Evolutionary conservation across 2,797 vertebrate genomes (phyloP).

Genomic region (Pangasius krempfi): DNA sequence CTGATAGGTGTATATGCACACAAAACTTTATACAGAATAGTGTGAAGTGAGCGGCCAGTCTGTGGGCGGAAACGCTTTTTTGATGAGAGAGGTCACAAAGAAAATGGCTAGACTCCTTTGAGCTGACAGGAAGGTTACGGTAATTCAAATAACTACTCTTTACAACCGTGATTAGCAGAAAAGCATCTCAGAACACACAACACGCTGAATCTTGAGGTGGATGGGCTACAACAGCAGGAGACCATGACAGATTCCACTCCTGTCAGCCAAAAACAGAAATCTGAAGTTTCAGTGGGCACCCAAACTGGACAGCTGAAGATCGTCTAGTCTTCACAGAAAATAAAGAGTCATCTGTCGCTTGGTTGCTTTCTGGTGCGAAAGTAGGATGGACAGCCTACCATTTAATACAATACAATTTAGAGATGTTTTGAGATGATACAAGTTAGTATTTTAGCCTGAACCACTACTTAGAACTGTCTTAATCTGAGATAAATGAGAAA

Average conservation of each 20-base stretch:
- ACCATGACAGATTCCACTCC: not conserved
- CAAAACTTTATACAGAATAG: too few species aligned
- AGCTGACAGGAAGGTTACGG: not conserved
- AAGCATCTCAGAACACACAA: not conserved
- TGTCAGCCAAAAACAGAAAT: not conserved
- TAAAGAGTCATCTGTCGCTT: not conserved
- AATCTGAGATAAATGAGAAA: not conserved
- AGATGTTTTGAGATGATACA: not conserved
- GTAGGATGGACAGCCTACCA: not conserved
- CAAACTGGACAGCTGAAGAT: not conserved
- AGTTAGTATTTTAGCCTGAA: not conserved
- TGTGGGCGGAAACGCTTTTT: not conserved
- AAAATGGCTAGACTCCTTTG: not conserved
- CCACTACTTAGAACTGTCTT: not conserved
- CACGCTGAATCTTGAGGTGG: not conserved
- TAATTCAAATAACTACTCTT: not conserved
- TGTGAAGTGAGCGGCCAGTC: too few species aligned
- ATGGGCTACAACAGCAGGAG: not conserved
- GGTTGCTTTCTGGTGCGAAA: not conserved
- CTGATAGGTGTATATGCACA: too few species aligned
- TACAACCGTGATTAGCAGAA: not conserved
- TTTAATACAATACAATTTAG: not conserved
- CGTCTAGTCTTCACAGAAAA: not conserved
- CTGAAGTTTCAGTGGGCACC: not conserved
- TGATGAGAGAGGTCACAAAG: not conserved